Conservation (phyloP, 2,113 vertebrate species). For the Phalacrocorax carbo region DNA sequence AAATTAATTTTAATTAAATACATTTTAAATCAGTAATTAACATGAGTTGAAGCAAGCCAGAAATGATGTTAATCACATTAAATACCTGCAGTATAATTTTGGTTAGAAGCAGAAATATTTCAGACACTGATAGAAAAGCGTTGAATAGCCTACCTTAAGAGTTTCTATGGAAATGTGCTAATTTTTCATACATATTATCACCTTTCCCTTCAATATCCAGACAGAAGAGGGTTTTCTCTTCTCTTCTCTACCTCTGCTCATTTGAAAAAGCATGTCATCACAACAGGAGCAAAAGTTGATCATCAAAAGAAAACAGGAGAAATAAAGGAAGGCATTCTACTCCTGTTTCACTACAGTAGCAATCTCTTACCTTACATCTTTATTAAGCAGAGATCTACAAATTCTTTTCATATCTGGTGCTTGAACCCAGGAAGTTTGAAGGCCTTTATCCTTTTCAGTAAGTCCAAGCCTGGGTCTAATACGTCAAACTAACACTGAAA, state of each 20-base stretch:
- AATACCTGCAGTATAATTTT: background rate
- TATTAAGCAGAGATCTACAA: background rate
- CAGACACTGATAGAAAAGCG: background rate
- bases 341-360: background rate
- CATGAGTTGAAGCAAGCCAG: background rate
- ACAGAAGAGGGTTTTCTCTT: background rate
- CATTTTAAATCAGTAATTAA: background rate
- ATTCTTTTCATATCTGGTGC: background rate
- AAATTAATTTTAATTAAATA: constrained; percentile 8
- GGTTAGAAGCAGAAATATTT: background rate
- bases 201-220: background rate
- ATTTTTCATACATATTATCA: background rate
- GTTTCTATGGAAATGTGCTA: background rate
- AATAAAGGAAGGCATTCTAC: background rate
- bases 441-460: background rate
- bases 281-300: background rate
- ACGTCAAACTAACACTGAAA: background rate
- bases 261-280: background rate
- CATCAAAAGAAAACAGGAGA: background rate
- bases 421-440: background rate
- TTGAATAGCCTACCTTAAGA: background rate
- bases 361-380: background rate
- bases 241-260: background rate
- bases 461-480: background rate
- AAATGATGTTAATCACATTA: background rate